Evolutionary conservation across 2,888 invertebrate species (phyloP), one percentile per base, ranked within the genome.

Genomic region (Aelia acuminata): DNA sequence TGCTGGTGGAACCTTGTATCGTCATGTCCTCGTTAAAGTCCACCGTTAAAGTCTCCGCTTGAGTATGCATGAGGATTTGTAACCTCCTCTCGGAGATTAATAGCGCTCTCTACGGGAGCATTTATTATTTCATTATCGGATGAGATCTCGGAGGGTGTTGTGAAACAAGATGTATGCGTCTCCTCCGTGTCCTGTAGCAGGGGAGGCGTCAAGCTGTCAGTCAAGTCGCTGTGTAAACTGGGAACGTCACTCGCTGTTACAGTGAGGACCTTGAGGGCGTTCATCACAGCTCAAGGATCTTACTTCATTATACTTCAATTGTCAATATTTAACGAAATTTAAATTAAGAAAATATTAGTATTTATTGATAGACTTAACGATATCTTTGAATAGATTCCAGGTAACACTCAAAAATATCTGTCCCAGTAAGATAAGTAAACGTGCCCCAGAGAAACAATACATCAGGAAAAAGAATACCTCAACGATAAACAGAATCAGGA

Each of bases 71-170:
- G 75, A 80, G 75, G 22, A 80, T 80, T 80, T 80, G 75, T 80
- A 80, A 80, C 75, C 75, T 80, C n/a, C 75, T 10, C 22, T 63
- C 11, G 20, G 75, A 80, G 75, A 80, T 80, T 80, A 43, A 80
- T 80, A 80, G 75, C 39, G 75, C 75, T 80, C 75, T 43, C 43
- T 43, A 43, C 22, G n/a, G 43, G 75, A 80, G 75, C 75, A 80
- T 80, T 80, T 80, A 80, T 80, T 80, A 80, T 80, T 80, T 80
- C 75, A 80, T 80, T 80, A 80, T 80, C 75, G 35, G 75, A 43
- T 80, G 39, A 43, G 39, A 80, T 80, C 75, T 80, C 8, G 8
- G 43, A 43, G 75, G 75, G 75, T 80, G 75, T 80, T 80, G 75
- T n/a, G 75, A 2, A 80, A 80, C 75, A 80, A 80, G 75, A 80